These are phyloP conservation scores for Oryzias dopingdopingensis DNA, from an alignment of 2,797 vertebrate genomes.

Conservation along the genomic window DNA sequence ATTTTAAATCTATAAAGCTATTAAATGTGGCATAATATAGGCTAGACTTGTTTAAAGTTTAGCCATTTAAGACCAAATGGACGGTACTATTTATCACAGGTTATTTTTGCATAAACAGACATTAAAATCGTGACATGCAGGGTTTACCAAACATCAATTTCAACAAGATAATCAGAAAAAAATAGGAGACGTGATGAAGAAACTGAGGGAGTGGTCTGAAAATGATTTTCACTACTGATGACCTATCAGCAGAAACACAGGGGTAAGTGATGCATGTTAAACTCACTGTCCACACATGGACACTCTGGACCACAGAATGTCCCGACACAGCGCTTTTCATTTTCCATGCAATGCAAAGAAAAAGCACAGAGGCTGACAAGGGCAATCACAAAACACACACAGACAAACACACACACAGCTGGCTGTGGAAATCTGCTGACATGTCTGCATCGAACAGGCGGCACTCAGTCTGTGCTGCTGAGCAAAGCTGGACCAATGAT, in stretches of 20 bases:
- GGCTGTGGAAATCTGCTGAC: conserved; percentile 72
- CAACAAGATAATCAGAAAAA: neutral
- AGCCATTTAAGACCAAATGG: neutral
- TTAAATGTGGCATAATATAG: too few relatives aligned
- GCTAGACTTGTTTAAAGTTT: too few relatives aligned
- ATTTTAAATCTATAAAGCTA: too few relatives aligned
- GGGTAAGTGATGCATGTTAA: conserved; percentile 42
- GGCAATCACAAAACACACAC: conserved; percentile 55
- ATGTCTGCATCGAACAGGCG: conserved; percentile 55
- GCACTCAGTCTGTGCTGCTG: conserved; percentile 57
- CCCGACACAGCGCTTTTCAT: conserved; percentile 70
- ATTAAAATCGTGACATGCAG: neutral
- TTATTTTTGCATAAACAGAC: neutral
- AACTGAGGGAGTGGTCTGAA: neutral
- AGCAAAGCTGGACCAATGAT: conserved; percentile 50
- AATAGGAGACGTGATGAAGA: neutral
- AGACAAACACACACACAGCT: conserved; percentile 41
- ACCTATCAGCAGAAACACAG: conserved; percentile 19
- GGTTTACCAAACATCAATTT: neutral
- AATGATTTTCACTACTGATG: conserved; percentile 20
- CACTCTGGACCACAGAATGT: conserved; percentile 67
- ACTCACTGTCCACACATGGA: conserved; percentile 38
- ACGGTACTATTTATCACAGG: neutral
- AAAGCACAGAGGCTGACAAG: conserved; percentile 64
- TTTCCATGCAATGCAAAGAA: conserved; percentile 61